Conservation (phyloP, 2,888 invertebrate species). For the Phengaris alcon region DNA sequence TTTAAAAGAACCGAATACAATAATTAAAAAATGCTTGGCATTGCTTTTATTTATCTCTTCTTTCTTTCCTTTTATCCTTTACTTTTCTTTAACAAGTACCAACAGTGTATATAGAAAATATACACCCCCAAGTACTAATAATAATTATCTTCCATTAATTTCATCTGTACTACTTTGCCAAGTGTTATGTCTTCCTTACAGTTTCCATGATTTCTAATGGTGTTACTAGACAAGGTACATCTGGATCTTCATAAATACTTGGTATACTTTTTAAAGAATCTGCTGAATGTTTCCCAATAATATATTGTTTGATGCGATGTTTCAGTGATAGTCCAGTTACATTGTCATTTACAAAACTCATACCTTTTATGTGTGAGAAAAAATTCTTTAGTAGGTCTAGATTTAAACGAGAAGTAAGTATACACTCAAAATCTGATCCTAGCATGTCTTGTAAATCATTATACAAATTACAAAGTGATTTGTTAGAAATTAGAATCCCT, state of each 20-base stretch:
- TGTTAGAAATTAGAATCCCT: not conserved
- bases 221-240: slow-evolving; percentile 3
- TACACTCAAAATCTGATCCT: not conserved
- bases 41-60: too few species aligned
- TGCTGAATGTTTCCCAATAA: not conserved
- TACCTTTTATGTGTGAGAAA: not conserved
- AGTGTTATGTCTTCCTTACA: not conserved
- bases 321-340: not conserved
- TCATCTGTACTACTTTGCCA: too few species aligned
- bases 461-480: not conserved
- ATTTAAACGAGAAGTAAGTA: not conserved
- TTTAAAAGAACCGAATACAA: too few species aligned
- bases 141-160: too few species aligned
- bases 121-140: too few species aligned
- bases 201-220: slow-evolving; percentile 35
- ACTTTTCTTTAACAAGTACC: too few species aligned
- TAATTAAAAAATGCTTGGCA: too few species aligned
- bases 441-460: not conserved
- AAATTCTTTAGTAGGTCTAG: not conserved
- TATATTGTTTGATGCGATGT: not conserved
- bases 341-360: not conserved
- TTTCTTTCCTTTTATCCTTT: too few species aligned
- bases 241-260: not conserved
- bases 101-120: too few species aligned
- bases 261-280: not conserved